Base-by-base conservation (phyloP, 2,888 invertebrate genomes). In the Leptogaster cylindrica region DNA sequence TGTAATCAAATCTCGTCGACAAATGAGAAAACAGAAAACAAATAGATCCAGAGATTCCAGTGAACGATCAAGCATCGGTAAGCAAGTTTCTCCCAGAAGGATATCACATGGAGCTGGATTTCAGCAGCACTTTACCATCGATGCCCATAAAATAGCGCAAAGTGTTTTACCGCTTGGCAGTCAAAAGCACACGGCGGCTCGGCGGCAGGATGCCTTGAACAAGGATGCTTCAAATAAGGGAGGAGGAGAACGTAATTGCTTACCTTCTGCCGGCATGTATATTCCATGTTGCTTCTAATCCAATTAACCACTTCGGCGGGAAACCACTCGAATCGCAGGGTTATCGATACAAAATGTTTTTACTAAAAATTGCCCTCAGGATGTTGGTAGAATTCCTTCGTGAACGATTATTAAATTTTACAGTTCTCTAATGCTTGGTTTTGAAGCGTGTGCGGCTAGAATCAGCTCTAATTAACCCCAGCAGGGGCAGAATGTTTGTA, bases 221-320 rank as follows among this genome's bases (percentile, higher is more conserved):
- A 25, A 25, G 10, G 3, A 23, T n/a, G 48, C n/a, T n/a, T n/a
- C n/a, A n/a, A 48, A 48, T 48, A 12, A 3, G 41, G 12, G 27
- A 48, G 48, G 41, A 10, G 14, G 14, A 25, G 25, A 25, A 27
- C 25, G 27, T 25, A 48, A 23, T 52, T 36, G 44, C 61, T 67
- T 41, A 67, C 67, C 67, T 61, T 41, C 8, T 61, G 31, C 50
- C 39, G 12, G 61, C 14, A 18, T 39, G 31, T 23, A 23, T 41
- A 67, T 44, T 67, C 61, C 61, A 67, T 67, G 44, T 25, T 61
- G 50, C 18, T 25, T 39, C 41, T 67, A 67, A 61, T 67, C 67
- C 61, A 67, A 67, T 67, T 67, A 67, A 39, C 25, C 55, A 33
- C 55, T 55, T 64, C 41, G 7, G 14, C 14, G 6, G 3, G 16